Evolutionary conservation across 1,140 invertebrate species (phyloP).

Genomic region (Micrasema longulum): DNA sequence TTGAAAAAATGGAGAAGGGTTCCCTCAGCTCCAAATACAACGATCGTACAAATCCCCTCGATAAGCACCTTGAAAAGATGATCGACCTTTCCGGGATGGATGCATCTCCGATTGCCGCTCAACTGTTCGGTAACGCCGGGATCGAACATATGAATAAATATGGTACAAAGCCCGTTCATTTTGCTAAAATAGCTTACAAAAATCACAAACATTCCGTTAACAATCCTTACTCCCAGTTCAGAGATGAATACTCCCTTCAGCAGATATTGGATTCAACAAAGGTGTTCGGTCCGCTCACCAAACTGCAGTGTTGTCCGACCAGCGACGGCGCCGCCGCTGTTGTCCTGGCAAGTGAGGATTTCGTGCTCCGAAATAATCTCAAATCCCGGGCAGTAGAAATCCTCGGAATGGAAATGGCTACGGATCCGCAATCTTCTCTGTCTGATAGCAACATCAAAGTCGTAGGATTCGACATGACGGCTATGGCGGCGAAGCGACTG

Average conservation of each 20-base stretch:
- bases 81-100: conserved; percentile 83
- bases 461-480: conserved; percentile 96
- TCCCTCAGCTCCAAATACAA: conserved; percentile 84
- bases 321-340: conserved; percentile 96
- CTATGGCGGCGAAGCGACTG: conserved; percentile 81
- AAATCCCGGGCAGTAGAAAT: conserved; percentile 93
- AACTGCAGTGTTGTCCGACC: conserved; percentile 96
- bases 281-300: conserved; percentile 92
- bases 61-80: conserved; percentile 92
- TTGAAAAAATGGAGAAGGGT: conserved; percentile 98
- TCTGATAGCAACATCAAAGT: conserved; percentile 90
- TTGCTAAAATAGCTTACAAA: conserved; percentile 98
- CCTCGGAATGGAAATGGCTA: conserved; percentile 95
- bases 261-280: conserved; percentile 88
- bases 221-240: conserved; percentile 96
- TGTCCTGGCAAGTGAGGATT: conserved; percentile 90
- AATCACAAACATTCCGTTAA: conserved; percentile 97
- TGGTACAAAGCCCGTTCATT: conserved; percentile 91
- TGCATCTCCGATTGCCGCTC: conserved; percentile 87
- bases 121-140: conserved; percentile 97
- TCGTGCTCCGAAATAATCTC: conserved; percentile 85
- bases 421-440: conserved; percentile 90
- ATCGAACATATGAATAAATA: conserved; percentile 98
- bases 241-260: conserved; percentile 88
- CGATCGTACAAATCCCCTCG: conserved; percentile 94